A percentile compares a stretch with the other conserved stretches of the same genome.
Evolutionary conservation across 1,140 invertebrate species (phyloP).

Genomic region (Leptonema lineaticorne): DNA sequence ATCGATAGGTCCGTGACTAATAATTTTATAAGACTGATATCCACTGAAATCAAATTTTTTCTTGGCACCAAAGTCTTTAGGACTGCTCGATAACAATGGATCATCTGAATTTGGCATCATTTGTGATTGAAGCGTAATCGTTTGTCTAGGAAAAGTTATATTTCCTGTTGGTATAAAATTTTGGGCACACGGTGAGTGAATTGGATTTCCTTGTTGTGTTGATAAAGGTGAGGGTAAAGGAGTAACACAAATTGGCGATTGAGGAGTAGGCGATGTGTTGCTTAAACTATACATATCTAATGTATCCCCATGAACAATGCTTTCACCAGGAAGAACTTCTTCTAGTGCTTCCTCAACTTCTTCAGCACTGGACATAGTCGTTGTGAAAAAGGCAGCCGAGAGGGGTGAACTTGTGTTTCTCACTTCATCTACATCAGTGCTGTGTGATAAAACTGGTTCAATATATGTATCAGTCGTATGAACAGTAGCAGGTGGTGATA

Average conservation of each 20-base stretch:
- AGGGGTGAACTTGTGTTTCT: constrained; percentile 69
- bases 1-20: constrained; percentile 63
- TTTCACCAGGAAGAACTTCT: constrained; percentile 77
- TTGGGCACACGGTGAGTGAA: constrained; percentile 37
- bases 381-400: constrained; percentile 80
- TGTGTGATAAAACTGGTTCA: constrained; percentile 37
- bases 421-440: constrained; percentile 57
- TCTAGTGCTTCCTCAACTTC: constrained; percentile 80
- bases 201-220: constrained; percentile 52
- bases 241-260: constrained; percentile 60
- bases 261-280: constrained; percentile 65
- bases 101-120: constrained; percentile 87
- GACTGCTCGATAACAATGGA: constrained; percentile 76
- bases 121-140: constrained; percentile 60
- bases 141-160: constrained; percentile 49
- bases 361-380: constrained; percentile 80
- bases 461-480: constrained; percentile 52
- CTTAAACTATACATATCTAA: constrained; percentile 64
- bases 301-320: constrained; percentile 53
- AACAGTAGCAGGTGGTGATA: constrained; percentile 50
- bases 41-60: constrained; percentile 62
- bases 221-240: constrained; percentile 62
- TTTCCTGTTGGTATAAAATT: constrained; percentile 46
- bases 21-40: constrained; percentile 61
- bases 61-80: constrained; percentile 71